Percentiles rank a stretch among this genome's conserved stretches.
phyloP scores from a whole-genome alignment of 2,888 invertebrate genomes.

The Tenodera sinensis region DNA sequence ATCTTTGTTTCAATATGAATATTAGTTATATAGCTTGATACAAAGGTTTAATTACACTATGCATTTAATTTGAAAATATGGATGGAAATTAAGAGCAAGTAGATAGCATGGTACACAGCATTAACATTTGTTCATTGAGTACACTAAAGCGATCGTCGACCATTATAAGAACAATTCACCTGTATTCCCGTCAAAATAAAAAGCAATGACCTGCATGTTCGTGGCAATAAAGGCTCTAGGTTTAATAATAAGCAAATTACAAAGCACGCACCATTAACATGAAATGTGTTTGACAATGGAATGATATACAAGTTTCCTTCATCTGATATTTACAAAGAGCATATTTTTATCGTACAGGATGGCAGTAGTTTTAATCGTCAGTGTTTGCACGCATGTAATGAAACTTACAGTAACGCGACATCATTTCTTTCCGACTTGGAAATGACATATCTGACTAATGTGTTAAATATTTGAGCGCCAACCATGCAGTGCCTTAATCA shows the following conservation, averaged over 20 bases:
- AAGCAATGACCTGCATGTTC: neutral
- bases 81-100: no score
- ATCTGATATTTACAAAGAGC: neutral
- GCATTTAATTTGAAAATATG: no score
- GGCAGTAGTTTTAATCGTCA: neutral
- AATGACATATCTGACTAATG: neutral
- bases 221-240: neutral
- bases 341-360: neutral
- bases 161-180: no score
- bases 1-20: no score
- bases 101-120: no score
- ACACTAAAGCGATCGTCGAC: no score
- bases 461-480: neutral
- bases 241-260: neutral
- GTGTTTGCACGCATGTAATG: neutral
- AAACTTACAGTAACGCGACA: neutral
- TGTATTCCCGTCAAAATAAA: no score
- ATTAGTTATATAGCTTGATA: no score
- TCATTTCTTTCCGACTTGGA: neutral
- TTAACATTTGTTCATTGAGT: no score
- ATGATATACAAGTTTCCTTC: no score
- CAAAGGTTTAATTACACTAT: no score
- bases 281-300: neutral
- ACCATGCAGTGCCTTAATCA: neutral
- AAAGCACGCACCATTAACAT: neutral